Conservation (phyloP, 2,888 invertebrate species). For the Stenodera caucasica region DNA sequence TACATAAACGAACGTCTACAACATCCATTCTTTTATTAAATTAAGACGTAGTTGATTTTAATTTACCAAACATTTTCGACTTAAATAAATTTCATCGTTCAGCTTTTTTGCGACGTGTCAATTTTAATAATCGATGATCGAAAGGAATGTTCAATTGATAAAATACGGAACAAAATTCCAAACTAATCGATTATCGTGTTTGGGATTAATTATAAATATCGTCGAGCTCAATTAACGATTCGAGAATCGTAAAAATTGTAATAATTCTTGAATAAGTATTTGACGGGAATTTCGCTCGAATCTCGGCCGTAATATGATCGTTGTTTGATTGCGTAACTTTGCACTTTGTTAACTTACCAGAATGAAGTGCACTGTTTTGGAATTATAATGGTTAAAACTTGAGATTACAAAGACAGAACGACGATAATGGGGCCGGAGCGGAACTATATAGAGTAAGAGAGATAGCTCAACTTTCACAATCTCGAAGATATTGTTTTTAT, state of each 20-base stretch:
- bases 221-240: no score
- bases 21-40: conserved; percentile 30
- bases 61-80: conserved; percentile 16
- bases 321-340: conserved; percentile 53
- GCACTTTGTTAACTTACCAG: conserved; percentile 52
- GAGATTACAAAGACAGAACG: conserved; percentile 40
- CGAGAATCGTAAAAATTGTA: no score
- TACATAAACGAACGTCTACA: conserved; percentile 33
- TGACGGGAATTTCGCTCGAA: conserved; percentile 35
- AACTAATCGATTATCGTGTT: no score
- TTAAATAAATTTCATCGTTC: no score
- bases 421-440: conserved; percentile 8
- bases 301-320: conserved; percentile 37
- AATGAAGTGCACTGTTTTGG: conserved; percentile 53
- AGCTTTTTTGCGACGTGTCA: no score
- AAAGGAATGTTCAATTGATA: no score
- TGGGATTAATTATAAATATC: no score
- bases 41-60: conserved; percentile 21
- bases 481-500: no score
- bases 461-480: no score
- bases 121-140: no score
- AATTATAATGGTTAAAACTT: conserved; percentile 54
- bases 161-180: no score
- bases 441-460: no score
- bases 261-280: neutral